Evolutionary conservation across 2,113 vertebrate genomes (phyloP).

Genomic region (Istiophorus platypterus): DNA sequence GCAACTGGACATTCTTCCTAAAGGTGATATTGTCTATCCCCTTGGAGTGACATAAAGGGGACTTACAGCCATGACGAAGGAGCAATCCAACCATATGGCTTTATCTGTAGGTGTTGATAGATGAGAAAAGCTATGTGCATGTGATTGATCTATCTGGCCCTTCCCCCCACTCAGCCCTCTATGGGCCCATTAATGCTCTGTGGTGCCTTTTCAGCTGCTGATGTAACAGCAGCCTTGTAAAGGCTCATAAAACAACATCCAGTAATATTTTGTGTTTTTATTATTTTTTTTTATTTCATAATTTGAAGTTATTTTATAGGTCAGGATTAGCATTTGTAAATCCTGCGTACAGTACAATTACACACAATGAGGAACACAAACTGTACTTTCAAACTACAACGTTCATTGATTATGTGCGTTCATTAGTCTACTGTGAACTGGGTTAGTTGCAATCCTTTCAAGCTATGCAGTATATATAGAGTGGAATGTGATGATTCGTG

Average conservation of each 20-base stretch:
- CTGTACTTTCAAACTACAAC: conserved; percentile 3
- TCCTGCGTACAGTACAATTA: conserved; percentile 5
- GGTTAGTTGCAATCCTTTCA: background rate
- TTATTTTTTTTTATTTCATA: conserved; percentile 31
- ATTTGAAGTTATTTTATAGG: conserved; percentile 9
- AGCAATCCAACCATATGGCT: conserved; percentile 62
- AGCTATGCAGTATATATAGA: conserved; percentile 2
- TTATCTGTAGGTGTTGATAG: conserved; percentile 81
- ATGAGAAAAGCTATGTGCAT: conserved; percentile 71
- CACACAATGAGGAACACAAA: conserved; percentile 18
- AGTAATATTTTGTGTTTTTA: conserved; percentile 9
- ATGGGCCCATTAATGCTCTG: conserved; percentile 56
- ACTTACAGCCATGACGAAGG: conserved; percentile 69
- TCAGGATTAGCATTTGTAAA: conserved; percentile 41
- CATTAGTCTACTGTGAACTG: background rate
- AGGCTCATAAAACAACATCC: conserved; percentile 24
- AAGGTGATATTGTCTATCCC: conserved; percentile 82
- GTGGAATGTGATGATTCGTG: background rate
- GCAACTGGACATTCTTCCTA: conserved; percentile 82
- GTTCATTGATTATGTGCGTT: background rate
- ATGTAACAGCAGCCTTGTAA: conserved; percentile 64
- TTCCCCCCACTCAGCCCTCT: conserved; percentile 70
- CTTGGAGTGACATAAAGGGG: conserved; percentile 71
- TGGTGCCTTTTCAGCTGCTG: conserved; percentile 64
- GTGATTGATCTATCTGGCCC: conserved; percentile 80